A percentile compares a stretch with the other conserved stretches of the same genome.
These are phyloP conservation scores for Apamea anceps DNA, from an alignment of 2,888 invertebrate genomes.

Conservation along the genomic window DNA sequence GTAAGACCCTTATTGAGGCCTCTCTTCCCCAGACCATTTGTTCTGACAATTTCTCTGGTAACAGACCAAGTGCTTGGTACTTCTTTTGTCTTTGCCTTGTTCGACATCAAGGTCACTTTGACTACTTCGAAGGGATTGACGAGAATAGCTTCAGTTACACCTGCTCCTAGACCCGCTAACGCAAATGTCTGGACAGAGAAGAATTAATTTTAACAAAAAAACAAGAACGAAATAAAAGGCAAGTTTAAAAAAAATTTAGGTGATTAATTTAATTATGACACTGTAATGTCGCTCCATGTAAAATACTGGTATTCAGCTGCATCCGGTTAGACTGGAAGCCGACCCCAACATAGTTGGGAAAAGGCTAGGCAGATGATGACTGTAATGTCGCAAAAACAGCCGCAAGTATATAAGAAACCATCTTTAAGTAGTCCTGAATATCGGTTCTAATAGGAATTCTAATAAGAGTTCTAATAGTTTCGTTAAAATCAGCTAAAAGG, in stretches of 20 bases:
- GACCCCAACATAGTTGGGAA: too few species aligned
- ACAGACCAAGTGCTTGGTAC: conserved; percentile 94
- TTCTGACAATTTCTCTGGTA: conserved; percentile 94
- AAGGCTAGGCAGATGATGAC: too few species aligned
- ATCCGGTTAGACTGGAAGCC: too few species aligned
- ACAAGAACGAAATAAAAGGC: too few species aligned
- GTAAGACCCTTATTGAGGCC: conserved; percentile 97
- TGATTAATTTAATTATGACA: neutral
- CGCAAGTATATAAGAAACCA: neutral
- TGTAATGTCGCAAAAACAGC: neutral
- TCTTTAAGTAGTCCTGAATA: neutral
- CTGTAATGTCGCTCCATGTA: conserved; percentile 2
- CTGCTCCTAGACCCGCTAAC: conserved; percentile 96
- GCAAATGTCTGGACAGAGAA: conserved; percentile 93
- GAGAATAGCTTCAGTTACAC: conserved; percentile 97
- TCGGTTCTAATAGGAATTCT: neutral
- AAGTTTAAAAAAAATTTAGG: neutral
- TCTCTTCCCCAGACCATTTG: conserved; percentile 94
- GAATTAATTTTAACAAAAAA: too few species aligned
- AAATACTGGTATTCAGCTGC: too few species aligned
- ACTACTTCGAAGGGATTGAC: conserved; percentile 99
- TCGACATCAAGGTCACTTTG: conserved; percentile 96
- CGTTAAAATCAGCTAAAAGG: neutral
- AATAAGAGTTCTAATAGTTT: neutral
- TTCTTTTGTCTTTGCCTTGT: conserved; percentile 91